These are phyloP conservation scores for Falco novaeseelandiae DNA, from an alignment of 2,797 vertebrate species.

Conservation along the genomic window DNA sequence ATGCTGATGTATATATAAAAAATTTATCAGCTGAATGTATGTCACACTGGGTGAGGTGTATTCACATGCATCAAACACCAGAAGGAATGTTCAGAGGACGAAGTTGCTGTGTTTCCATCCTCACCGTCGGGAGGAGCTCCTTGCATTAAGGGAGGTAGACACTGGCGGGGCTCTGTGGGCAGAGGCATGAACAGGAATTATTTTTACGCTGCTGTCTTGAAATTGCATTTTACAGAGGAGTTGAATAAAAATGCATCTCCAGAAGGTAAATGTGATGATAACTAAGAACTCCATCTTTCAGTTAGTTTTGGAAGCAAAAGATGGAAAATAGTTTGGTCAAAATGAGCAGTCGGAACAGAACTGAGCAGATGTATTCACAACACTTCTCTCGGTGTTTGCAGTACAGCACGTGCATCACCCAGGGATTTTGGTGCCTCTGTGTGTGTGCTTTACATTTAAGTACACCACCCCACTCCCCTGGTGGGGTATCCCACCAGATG, in stretches of 20 bases:
- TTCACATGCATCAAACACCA: not conserved
- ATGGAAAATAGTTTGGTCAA: not conserved
- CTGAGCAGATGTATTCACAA: not conserved
- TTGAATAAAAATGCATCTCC: not conserved
- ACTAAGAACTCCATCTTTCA: not conserved
- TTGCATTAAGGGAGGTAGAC: not conserved
- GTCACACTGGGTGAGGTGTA: not conserved
- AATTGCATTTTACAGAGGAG: not conserved
- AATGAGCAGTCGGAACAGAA: not conserved
- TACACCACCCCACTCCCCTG: fast-evolving
- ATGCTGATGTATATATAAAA: not conserved
- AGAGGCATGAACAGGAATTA: not conserved
- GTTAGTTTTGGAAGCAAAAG: not conserved
- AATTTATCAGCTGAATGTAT: not conserved
- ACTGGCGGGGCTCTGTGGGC: not conserved
- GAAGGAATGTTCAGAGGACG: not conserved
- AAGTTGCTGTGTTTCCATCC: not conserved
- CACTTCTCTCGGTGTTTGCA: not conserved
- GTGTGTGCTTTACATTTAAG: not conserved
- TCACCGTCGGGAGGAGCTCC: not conserved
- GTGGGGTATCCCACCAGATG: not conserved
- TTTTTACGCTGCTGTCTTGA: not conserved
- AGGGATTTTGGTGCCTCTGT: not conserved
- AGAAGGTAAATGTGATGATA: not conserved
- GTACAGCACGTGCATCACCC: not conserved